Evolutionary conservation across 2,797 vertebrate species (phyloP), one percentile per base, ranked within the genome.

Genomic region (Alca torda): DNA sequence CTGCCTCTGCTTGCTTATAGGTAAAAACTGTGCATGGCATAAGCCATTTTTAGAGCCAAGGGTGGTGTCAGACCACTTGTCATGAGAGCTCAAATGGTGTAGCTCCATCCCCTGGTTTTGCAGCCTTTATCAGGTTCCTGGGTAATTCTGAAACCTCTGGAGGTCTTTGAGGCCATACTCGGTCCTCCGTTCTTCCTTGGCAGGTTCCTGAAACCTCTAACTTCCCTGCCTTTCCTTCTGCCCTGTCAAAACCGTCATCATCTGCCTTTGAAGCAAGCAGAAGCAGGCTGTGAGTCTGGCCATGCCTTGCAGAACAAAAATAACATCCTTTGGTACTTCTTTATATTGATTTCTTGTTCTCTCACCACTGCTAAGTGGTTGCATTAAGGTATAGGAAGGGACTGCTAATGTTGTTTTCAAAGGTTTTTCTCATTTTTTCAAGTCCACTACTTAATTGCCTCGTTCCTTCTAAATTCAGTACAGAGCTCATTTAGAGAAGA

Each of bases 301-400:
- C 23, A 6, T 83, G 75, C 73, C 57, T 87, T 87, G 37, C 43
- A 87, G 67, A 87, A 80, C 56, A 87, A 93, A 96, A 95, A 89
- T 95, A 96, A 59, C 85, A 61, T 72, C n/a, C 57, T 85, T 80
- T 61, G 74, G 33, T 87, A 73, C 43, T 84, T 80, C 72, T 92
- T 92, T 45, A 11, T 94, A 97, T 96, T 89, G 96, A 97, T 97
- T 91, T 81, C 35, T 81, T 89, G 19, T 65, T 92, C 45, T 89
- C 45, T 95, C 64, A 30, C 37, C 31, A 31, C 72, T 92, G 73
- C 77, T 89, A 59, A 94, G 84, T 94, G 87, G 73, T 78, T 93
- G 48, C 72, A 87, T 93, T 95, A 88, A 78, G 28, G 57, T 88
- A 45, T 53, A 60, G 91, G 69, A 88, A 70, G 31, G 78, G 65